Base-by-base conservation (phyloP, 1,140 invertebrate species). In the Drosophila nigrodunni region DNA sequence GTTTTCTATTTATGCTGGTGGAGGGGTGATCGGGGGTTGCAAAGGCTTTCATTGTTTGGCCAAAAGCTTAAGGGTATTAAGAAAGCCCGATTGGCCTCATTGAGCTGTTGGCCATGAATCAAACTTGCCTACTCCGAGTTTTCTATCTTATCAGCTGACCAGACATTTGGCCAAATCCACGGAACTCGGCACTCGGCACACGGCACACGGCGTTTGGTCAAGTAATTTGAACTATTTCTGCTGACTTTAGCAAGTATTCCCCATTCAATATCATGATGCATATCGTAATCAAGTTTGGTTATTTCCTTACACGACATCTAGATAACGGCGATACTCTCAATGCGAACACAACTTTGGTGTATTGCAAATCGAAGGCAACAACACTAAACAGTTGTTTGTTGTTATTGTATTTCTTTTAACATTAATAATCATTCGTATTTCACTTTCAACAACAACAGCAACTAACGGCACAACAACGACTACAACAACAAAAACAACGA, bases 1-100 rank as follows among this genome's bases (percentile, higher is more conserved):
- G 83, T 88, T 89, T 88, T 88, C 80, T 78, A 89, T 88, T 88
- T 80, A 88, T 83, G 85, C 83, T 70, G 83, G 70, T 8, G 8
- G 11, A 9, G 18, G 13, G 30, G 10, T 15, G 58, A 13, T 11
- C 7, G 11, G 7, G 5, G 34, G 43, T 2, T 3, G 39, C 3
- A 35, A 11, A 8, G 21, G 69, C 66, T 80, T 82, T 80, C 77
- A 73, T 88, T 88, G 83, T 88, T 88, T 83, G 66, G 44, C 34
- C 58, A 77, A 80, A 50, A 70, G 82, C 82, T 86, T 70, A 71
- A 58, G 66, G 44, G 34, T 58, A 69, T 4, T 5, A 30, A 21
- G 49, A 54, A 74, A 72, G 50, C 54, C 65, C 50, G 57, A 46
- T 30, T 50, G 43, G 49, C 9, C 50, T 35, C 35, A 30, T 47